A percentile compares a stretch with the other conserved stretches of the same genome.
These are phyloP conservation scores for Morone chrysops DNA, from an alignment of 2,113 vertebrate genomes.

Conservation along the genomic window DNA sequence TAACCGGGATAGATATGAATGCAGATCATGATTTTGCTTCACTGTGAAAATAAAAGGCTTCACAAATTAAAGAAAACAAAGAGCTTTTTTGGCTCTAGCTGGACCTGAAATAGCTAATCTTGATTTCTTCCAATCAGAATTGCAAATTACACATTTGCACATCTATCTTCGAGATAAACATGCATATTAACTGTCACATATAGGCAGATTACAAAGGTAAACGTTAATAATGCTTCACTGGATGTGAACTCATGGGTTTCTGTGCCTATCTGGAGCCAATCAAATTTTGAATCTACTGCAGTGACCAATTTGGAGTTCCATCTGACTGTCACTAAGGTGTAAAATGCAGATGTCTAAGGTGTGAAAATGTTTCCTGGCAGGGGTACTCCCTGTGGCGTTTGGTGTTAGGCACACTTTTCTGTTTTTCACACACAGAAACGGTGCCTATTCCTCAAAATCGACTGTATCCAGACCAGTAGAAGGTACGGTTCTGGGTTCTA, in stretches of 20 bases:
- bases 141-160: slow-evolving; percentile 21
- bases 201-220: neutral
- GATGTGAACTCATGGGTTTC: slow-evolving; percentile 1
- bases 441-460: neutral
- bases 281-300: neutral
- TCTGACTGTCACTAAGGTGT: slow-evolving; percentile 30
- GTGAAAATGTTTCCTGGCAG: slow-evolving; percentile 52
- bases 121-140: slow-evolving; percentile 17
- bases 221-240: neutral
- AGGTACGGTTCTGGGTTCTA: neutral
- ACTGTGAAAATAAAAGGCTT: slow-evolving; percentile 22
- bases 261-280: slow-evolving; percentile 10
- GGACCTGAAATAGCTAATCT: neutral
- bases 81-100: neutral
- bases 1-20: slow-evolving; percentile 56
- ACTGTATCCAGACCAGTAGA: neutral
- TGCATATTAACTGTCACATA: slow-evolving; percentile 1
- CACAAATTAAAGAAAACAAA: slow-evolving; percentile 21
- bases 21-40: slow-evolving; percentile 48
- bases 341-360: slow-evolving; percentile 60
- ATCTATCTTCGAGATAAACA: slow-evolving; percentile 11
- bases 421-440: slow-evolving; percentile 19
- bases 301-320: slow-evolving; percentile 21
- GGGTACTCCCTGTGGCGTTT: neutral
- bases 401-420: neutral